phyloP scores from a whole-genome alignment of 2,888 invertebrate genomes.

The Elegia similella region DNA sequence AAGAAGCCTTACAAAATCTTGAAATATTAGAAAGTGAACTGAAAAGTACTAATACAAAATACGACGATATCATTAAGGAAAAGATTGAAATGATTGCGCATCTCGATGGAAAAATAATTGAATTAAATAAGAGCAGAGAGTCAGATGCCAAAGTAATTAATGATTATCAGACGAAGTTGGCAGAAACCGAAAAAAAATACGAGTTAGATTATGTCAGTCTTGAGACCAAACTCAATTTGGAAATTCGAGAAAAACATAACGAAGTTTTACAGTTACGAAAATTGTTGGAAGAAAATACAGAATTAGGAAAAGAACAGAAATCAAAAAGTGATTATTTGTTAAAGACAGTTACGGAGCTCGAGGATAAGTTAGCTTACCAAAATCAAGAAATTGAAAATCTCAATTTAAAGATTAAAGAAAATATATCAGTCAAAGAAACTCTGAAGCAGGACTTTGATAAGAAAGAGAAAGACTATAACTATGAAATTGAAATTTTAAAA shows the following conservation, averaged over 20 bases:
- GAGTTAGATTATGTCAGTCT: conserved; percentile 31
- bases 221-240: conserved; percentile 29
- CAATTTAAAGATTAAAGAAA: conserved; percentile 34
- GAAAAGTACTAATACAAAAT: conserved; percentile 34
- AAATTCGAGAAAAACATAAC: conserved; percentile 34
- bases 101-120: conserved; percentile 40
- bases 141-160: conserved; percentile 25
- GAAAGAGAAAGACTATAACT: conserved; percentile 59
- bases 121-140: conserved; percentile 30
- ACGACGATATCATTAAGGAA: conserved; percentile 36
- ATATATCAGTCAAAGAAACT: conserved; percentile 36
- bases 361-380: conserved; percentile 35
- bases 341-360: conserved; percentile 37
- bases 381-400: conserved; percentile 38
- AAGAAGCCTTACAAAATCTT: conserved; percentile 44
- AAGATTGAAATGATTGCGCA: conserved; percentile 35
- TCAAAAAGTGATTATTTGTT: conserved; percentile 36
- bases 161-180: conserved; percentile 35
- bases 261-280: conserved; percentile 38
- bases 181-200: conserved; percentile 31
- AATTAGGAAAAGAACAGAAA: conserved; percentile 35
- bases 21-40: conserved; percentile 39
- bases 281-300: conserved; percentile 37
- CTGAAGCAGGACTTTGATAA: conserved; percentile 67
- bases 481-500: conserved; percentile 55